phyloP scores from a whole-genome alignment of 2,888 invertebrate genomes.

The Ochropleura plecta region DNA sequence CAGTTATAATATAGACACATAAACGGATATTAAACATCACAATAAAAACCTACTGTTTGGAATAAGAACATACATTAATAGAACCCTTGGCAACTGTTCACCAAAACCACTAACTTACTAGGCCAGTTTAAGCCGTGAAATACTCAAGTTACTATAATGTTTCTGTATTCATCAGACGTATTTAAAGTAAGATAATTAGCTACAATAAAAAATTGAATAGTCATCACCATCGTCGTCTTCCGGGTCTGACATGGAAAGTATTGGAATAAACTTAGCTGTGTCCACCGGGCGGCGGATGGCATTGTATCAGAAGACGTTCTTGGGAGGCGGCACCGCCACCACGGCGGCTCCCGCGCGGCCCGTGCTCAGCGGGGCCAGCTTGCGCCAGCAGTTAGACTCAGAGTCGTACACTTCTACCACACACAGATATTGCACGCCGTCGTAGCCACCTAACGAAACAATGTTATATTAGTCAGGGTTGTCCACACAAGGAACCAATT shows the following conservation, averaged over 20 bases:
- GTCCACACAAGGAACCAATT: background rate
- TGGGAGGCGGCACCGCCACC: conserved; percentile 91
- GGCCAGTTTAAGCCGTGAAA: conserved; percentile 1
- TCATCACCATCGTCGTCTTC: conserved; percentile 48
- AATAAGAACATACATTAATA: conserved; percentile 7
- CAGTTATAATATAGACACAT: background rate
- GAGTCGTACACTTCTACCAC: conserved; percentile 98
- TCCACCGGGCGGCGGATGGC: conserved; percentile 57
- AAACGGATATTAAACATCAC: background rate
- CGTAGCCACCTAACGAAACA: conserved; percentile 94
- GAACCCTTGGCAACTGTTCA: background rate
- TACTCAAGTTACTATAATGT: background rate
- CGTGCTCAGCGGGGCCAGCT: conserved; percentile 94
- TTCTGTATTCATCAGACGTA: background rate
- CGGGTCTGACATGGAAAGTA: conserved; percentile 47
- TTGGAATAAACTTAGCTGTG: conserved; percentile 48
- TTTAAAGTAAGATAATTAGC: conserved; percentile 5
- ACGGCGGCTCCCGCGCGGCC: conserved; percentile 97
- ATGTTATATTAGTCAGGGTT: background rate
- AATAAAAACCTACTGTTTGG: background rate
- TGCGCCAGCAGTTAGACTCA: conserved; percentile 94
- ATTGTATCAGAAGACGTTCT: conserved; percentile 80
- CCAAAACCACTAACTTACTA: background rate
- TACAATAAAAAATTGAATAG: conserved; percentile 10
- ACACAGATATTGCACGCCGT: conserved; percentile 96